Conservation (phyloP, 2,797 vertebrate species). For the Sciaenops ocellatus region DNA sequence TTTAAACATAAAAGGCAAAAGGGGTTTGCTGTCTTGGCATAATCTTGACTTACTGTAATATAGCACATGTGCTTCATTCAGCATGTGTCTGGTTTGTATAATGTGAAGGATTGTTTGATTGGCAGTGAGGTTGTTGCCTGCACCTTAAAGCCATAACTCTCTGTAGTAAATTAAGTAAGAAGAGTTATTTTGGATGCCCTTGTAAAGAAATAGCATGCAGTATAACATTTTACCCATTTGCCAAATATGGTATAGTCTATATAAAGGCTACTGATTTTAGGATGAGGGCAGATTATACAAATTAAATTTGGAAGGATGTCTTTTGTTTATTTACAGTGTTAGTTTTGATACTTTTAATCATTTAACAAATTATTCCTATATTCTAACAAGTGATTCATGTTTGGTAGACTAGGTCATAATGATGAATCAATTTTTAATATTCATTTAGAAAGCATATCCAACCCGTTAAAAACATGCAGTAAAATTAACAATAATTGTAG, state of each 20-base stretch:
- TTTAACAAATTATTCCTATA: background rate
- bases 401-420: background rate
- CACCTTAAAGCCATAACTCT: constrained; percentile 22
- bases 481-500: background rate
- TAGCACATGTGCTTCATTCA: constrained; percentile 43
- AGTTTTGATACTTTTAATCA: background rate
- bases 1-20: constrained; percentile 53
- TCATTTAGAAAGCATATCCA: background rate
- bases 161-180: background rate
- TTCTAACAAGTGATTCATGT: background rate
- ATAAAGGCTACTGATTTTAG: background rate
- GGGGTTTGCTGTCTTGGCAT: constrained; percentile 39
- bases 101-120: constrained; percentile 28
- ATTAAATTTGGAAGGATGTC: background rate
- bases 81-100: constrained; percentile 41
- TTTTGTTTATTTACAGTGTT: background rate
- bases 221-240: background rate
- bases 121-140: constrained; percentile 26
- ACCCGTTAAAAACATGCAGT: background rate
- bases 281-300: background rate
- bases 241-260: background rate
- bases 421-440: background rate
- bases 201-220: background rate
- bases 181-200: constrained; percentile 22
- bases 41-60: constrained; percentile 33